Evolutionary conservation across 23 tunicate genomes (phyloP), one percentile per base, ranked within the genome.

Genomic region (Ciona savignyi): DNA sequence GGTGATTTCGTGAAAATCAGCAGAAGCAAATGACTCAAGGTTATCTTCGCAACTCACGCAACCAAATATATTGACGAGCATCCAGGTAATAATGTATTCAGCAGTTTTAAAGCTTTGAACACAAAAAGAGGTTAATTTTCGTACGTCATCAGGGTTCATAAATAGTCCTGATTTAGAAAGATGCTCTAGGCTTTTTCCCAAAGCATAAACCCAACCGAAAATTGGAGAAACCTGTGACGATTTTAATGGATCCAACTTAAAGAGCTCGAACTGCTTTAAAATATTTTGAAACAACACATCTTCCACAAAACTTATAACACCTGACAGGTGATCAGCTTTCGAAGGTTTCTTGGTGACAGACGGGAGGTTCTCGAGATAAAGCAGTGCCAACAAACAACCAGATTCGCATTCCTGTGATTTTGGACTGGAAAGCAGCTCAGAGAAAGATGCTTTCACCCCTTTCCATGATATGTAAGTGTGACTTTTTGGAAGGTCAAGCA

Each of bases 171-270:
- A 15, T 42, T 42, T 42, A 27, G 27, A 20, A 19, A 74, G 34
- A 19, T 34, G 4, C 19, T 27, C 30, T 11, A 70, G 24, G 78
- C 85, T 79, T 62, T 48, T 26, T 31, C 72, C 31, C 56, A 89
- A 29, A 26, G 79, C 96, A 1, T 68, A 25, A 31, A 89, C n/a
- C 88, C 84, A 82, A 27, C 96, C 96, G 60, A 70, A 79, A 32
- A 42, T 23, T 32, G 85, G 85, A 66, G 21, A 9, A 31, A 65
- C 0, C 26, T 62, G 31, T 20, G 86, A 71, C 31, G 88, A 67
- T 1, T 70, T 51, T 64, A 87, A 20, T 32, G 69, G 33, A 51
- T 81, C 63, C 2, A 15, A 6, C 30, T 66, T 31, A 66, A 81
- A 19, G 1, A 19, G 28, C 4, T 33, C 42, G 15, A 48, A 29